These are phyloP conservation scores for Chaitophorus viminalis DNA, from an alignment of 2,888 invertebrate species.

Conservation along the genomic window DNA sequence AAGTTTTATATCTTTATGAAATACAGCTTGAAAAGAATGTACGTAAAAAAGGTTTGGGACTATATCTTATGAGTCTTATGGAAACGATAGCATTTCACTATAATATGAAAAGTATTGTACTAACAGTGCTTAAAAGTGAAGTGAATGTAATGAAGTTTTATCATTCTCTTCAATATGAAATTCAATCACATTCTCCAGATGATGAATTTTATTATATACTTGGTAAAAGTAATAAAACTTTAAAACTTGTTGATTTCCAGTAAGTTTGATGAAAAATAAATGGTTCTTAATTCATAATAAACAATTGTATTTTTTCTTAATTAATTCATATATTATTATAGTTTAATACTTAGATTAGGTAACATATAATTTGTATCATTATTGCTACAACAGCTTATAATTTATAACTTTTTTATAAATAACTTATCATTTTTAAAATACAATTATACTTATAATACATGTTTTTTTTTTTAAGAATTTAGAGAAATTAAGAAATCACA, in stretches of 20 bases:
- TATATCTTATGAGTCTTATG: constrained; percentile 81
- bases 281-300: background rate
- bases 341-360: constrained; percentile 53
- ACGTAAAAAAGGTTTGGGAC: constrained; percentile 83
- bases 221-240: constrained; percentile 44
- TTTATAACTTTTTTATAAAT: constrained; percentile 11
- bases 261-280: background rate
- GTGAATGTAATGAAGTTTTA: constrained; percentile 79
- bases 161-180: constrained; percentile 73
- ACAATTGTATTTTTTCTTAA: background rate
- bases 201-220: constrained; percentile 65
- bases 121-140: constrained; percentile 86
- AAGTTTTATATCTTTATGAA: constrained; percentile 88
- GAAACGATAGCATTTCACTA: constrained; percentile 80
- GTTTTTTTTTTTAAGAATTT: constrained; percentile 8
- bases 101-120: constrained; percentile 81
- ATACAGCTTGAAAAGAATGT: constrained; percentile 80
- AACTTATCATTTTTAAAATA: constrained; percentile 22
- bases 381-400: constrained; percentile 43
- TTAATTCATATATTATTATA: constrained; percentile 5
- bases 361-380: constrained; percentile 42
- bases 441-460: constrained; percentile 31
- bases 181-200: constrained; percentile 74
- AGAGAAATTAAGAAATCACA: constrained; percentile 57
- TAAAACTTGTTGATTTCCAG: constrained; percentile 16